A percentile compares a stretch with the other conserved stretches of the same genome.
phyloP scores from a whole-genome alignment of 1,140 invertebrate species.

The Mercenaria mercenaria region DNA sequence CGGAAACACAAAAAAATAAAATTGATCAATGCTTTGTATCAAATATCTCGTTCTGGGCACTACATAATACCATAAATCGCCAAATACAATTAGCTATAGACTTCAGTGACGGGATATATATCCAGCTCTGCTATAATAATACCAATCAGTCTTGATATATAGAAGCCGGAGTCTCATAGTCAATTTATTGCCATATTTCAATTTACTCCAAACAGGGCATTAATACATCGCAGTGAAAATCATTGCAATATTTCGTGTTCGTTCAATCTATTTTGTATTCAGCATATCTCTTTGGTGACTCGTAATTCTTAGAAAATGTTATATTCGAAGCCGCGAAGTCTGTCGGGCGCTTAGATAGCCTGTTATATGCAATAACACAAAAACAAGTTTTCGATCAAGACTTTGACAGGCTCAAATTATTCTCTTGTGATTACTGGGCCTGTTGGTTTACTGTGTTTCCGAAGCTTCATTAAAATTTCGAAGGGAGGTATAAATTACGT shows the following conservation, averaged over 20 bases:
- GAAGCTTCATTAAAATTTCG: conserved; percentile 65
- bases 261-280: conserved; percentile 69
- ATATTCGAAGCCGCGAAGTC: conserved; percentile 48
- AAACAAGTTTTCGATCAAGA: conserved; percentile 62
- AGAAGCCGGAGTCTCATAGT: not conserved
- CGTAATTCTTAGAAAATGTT: conserved; percentile 62
- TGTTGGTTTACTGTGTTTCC: conserved; percentile 50
- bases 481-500: conserved; percentile 67
- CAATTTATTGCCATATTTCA: conserved; percentile 68
- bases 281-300: conserved; percentile 52
- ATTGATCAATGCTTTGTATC: conserved; percentile 41
- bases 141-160: conserved; percentile 60
- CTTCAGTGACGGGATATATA: conserved; percentile 51
- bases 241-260: conserved; percentile 67
- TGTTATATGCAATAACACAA: conserved; percentile 66
- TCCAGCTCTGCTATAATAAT: conserved; percentile 24
- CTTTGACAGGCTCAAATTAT: conserved; percentile 65
- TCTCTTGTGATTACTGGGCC: conserved; percentile 46
- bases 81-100: conserved; percentile 58
- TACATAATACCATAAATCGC: conserved; percentile 55
- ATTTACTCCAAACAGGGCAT: conserved; percentile 65
- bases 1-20: not conserved
- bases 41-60: conserved; percentile 18
- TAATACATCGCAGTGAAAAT: conserved; percentile 66
- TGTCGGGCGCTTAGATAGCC: conserved; percentile 59